Evolutionary conservation across 2,113 vertebrate genomes (phyloP), one percentile per base, ranked within the genome.

Genomic region (Hoplias malabaricus): DNA sequence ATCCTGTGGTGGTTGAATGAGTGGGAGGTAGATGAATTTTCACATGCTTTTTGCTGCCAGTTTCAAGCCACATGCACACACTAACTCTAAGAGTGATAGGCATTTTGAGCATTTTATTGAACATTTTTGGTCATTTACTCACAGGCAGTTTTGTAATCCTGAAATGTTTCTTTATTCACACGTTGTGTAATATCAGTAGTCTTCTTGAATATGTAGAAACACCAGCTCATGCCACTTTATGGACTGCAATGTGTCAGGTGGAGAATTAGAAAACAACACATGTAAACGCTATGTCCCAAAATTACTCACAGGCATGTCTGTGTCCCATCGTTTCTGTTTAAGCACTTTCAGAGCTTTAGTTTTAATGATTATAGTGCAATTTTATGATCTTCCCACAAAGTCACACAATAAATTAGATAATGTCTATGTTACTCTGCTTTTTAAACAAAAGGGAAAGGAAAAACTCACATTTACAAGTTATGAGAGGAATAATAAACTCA

Each of bases 1-100:
- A 90, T 75, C 83, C 73, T 89, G 90, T 85, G 90, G 90, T 90
- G 80, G 81, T 86, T 85, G 78, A 85, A 89, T 90, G 88, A 92
- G 89, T 92, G 89, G 91, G 91, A 89, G 90, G 87, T 79, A 88
- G 88, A 91, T 90, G 87, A 88, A 86, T 88, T 85, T 87, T 84
- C 80, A 88, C 88, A 90, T 89, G 91, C 84, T 89, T 90, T 86
- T 69, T 84, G 83, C 74, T 50, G 83, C 81, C 86, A 88, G 85
- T 85, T 86, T 46, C 16, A 59, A 14, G 31, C 66, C 23, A 2
- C 21, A 31, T 57, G 40, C 38, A 59, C 31, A 12, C 19, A 25
- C 6, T 1, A 31, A 5, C 36, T 25, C 4, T 42, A 14, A 29
- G 21, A n/a, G 14, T n/a, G n/a, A 16, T 38, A 75, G 16, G 16